Evolutionary conservation across 2,113 vertebrate genomes (phyloP).

Genomic region (Morone chrysops): DNA sequence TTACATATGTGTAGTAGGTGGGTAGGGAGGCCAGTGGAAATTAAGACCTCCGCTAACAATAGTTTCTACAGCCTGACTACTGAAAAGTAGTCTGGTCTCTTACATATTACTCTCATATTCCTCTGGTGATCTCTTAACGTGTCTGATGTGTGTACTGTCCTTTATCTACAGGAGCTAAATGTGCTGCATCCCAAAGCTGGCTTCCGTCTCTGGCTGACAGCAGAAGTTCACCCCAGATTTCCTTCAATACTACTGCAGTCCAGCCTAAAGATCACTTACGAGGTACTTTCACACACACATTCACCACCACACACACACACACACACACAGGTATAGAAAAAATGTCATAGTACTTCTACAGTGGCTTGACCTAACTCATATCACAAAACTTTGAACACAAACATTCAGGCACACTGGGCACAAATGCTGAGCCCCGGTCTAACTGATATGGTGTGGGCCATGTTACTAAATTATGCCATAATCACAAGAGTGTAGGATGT

Average conservation of each 20-base stretch:
- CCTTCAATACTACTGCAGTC: slow-evolving; percentile 94
- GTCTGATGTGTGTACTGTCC: slow-evolving; percentile 31
- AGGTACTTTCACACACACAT: slow-evolving; percentile 84
- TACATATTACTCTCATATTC: not conserved
- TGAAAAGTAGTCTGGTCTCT: not conserved
- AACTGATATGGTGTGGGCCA: not conserved
- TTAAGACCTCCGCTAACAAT: too few species aligned
- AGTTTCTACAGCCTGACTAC: not conserved
- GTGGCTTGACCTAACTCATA: not conserved
- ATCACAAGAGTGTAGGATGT: not conserved
- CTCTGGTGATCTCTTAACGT: not conserved
- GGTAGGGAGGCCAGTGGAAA: too few species aligned
- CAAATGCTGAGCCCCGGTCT: not conserved
- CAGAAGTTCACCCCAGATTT: slow-evolving; percentile 94
- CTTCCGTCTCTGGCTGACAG: slow-evolving; percentile 97
- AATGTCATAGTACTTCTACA: not conserved
- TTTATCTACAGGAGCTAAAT: slow-evolving; percentile 91
- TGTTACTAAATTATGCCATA: slow-evolving; percentile 1
- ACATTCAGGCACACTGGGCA: not conserved
- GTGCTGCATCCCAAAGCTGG: slow-evolving; percentile 89
- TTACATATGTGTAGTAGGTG: too few species aligned
- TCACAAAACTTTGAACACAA: not conserved
- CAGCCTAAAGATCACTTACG: slow-evolving; percentile 97
- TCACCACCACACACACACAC: not conserved
- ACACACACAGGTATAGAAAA: not conserved